Evolutionary conservation across 2,113 vertebrate genomes (phyloP).

Genomic region (Platycercus adscitus): DNA sequence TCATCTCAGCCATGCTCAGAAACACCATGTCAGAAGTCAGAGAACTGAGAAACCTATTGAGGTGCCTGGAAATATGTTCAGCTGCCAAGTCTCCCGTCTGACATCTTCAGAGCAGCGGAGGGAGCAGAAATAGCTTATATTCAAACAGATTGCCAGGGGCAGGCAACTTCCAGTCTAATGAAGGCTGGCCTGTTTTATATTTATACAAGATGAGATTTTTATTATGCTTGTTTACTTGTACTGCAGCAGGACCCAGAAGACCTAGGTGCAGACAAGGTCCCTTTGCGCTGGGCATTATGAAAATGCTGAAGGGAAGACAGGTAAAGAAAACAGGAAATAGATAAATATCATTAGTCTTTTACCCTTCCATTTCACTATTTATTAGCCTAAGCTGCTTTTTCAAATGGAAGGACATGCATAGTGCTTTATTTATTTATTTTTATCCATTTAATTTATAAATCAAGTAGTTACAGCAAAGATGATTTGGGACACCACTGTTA

Average conservation of each 20-base stretch:
- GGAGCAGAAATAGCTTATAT: background rate
- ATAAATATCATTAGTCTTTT: background rate
- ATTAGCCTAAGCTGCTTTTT: background rate
- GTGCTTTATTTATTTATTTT: background rate
- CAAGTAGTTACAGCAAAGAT: background rate
- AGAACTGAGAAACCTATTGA: conserved; percentile 38
- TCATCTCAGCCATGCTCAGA: background rate
- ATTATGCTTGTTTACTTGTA: background rate
- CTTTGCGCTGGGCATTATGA: background rate
- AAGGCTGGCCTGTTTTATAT: background rate
- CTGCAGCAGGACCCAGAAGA: background rate
- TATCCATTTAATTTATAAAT: background rate
- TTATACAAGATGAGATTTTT: background rate
- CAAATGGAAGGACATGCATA: background rate
- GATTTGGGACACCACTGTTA: background rate
- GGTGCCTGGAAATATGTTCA: background rate
- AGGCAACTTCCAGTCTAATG: background rate
- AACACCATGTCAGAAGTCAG: conserved; percentile 41
- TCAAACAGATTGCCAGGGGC: background rate
- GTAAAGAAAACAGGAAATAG: background rate
- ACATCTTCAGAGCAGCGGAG: background rate
- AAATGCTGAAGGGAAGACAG: background rate
- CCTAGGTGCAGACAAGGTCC: background rate
- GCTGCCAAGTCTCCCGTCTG: rapidly evolving
- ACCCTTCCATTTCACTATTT: background rate